Conservation (phyloP, 2,113 vertebrate genomes). For the Panthera leo region DNA sequence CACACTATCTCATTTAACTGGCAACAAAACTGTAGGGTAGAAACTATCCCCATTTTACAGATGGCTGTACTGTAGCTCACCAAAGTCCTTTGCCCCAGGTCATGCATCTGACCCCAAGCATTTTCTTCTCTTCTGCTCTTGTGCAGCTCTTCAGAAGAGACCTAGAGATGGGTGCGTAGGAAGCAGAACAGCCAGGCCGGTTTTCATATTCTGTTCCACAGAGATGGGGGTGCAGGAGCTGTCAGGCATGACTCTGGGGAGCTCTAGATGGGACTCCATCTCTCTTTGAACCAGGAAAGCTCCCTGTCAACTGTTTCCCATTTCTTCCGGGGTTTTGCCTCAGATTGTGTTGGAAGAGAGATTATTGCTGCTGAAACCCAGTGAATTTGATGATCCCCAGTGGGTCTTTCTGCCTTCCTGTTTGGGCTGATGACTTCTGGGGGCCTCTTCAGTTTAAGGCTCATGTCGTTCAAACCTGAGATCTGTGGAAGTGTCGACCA, state of each 20-base stretch:
- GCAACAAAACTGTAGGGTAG: not conserved
- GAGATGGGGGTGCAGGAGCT: not conserved
- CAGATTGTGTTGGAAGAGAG: not conserved
- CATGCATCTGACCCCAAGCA: not conserved
- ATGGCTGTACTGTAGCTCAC: not conserved
- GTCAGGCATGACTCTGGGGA: not conserved
- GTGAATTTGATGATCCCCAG: accelerated
- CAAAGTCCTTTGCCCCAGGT: not conserved
- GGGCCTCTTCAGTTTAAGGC: not conserved
- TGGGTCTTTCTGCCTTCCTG: not conserved
- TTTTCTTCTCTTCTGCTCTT: not conserved
- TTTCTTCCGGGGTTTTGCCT: not conserved
- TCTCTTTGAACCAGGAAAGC: not conserved
- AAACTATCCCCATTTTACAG: not conserved
- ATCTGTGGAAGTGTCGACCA: not conserved
- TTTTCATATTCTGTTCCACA: not conserved
- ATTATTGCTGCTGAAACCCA: not conserved
- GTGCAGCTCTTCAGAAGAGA: not conserved
- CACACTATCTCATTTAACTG: not conserved
- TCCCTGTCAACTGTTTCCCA: not conserved
- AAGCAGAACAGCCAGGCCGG: not conserved
- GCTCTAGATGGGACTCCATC: not conserved
- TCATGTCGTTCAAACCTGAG: not conserved
- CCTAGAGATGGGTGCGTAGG: too few species aligned
- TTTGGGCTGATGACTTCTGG: not conserved